Evolutionary conservation across 92 coral and sea anemone species (phyloP).

Genomic region (Actinernus sp.): DNA sequence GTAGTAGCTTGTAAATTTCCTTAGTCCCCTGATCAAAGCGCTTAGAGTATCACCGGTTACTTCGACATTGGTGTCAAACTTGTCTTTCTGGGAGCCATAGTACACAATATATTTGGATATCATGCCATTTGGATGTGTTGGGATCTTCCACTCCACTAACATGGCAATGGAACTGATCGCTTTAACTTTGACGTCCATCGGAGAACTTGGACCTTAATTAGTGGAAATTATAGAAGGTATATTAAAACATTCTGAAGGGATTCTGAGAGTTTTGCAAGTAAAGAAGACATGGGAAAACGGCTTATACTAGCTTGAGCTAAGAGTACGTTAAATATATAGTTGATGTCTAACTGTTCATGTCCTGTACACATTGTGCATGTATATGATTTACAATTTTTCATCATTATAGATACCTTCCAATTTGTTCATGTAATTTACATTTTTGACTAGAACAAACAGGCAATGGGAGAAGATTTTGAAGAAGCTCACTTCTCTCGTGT

Average conservation of each 20-base stretch:
- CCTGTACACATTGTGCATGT: too few species aligned
- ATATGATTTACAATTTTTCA: too few species aligned
- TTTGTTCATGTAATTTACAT: too few species aligned
- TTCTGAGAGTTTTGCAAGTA: background rate
- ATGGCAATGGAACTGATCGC: slow-evolving; percentile 39
- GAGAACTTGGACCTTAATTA: slow-evolving; percentile 65
- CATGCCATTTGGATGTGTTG: slow-evolving; percentile 55
- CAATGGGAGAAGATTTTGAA: too few species aligned
- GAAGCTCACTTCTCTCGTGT: too few species aligned
- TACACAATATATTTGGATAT: slow-evolving; percentile 39
- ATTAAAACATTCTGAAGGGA: background rate
- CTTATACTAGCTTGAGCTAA: background rate
- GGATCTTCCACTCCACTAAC: slow-evolving; percentile 56
- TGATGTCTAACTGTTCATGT: too few species aligned
- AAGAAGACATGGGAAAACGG: background rate
- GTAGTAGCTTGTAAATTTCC: slow-evolving; percentile 56
- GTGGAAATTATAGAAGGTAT: background rate
- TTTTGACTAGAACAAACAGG: too few species aligned
- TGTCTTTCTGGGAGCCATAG: slow-evolving; percentile 14
- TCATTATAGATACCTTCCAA: too few species aligned
- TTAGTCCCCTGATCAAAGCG: slow-evolving; percentile 28
- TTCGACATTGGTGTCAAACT: background rate
- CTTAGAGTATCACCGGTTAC: slow-evolving; percentile 28
- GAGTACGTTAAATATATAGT: too few species aligned
- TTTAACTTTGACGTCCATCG: slow-evolving; percentile 13